Conservation (phyloP, 1,140 invertebrate genomes). For the Drosophila kikkawai region DNA sequence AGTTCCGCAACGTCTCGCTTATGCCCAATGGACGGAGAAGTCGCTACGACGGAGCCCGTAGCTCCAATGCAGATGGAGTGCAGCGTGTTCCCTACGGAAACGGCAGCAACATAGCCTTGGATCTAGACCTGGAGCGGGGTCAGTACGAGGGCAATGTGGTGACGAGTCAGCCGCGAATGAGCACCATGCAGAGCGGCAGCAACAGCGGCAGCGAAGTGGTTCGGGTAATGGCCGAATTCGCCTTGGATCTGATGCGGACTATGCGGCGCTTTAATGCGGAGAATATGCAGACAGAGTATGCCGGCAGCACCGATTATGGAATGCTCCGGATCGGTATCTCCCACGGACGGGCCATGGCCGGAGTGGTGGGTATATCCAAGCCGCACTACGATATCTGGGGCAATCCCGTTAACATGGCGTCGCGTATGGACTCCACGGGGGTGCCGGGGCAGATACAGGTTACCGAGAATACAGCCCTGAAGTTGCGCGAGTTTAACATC, state of each 20-base stretch:
- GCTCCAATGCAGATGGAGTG: conserved; percentile 48
- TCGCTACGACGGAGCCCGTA: conserved; percentile 61
- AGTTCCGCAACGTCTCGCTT: conserved; percentile 70
- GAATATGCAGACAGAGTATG: conserved; percentile 83
- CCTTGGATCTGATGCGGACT: conserved; percentile 78
- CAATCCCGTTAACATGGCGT: conserved; percentile 97
- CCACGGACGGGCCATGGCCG: conserved; percentile 94
- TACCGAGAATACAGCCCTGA: conserved; percentile 90
- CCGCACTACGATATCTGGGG: conserved; percentile 96
- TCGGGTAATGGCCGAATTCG: conserved; percentile 88
- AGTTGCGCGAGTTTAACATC: conserved; percentile 89
- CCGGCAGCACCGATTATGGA: conserved; percentile 86
- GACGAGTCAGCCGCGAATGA: conserved; percentile 28
- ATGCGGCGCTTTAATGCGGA: conserved; percentile 78
- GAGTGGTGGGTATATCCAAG: conserved; percentile 95
- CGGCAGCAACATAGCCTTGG: conserved; percentile 63
- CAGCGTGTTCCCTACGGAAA: conserved; percentile 66
- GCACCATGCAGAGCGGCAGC: conserved; percentile 14
- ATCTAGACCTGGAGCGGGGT: conserved; percentile 64
- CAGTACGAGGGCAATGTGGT: conserved; percentile 71
- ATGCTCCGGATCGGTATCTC: conserved; percentile 89
- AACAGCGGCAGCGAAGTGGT: conserved; percentile 85
- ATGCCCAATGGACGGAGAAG: conserved; percentile 78
- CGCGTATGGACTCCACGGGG: conserved; percentile 95
- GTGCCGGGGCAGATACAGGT: conserved; percentile 92